Base-by-base conservation (phyloP, 2,888 invertebrate genomes). In the Ceraclea dissimilis region DNA sequence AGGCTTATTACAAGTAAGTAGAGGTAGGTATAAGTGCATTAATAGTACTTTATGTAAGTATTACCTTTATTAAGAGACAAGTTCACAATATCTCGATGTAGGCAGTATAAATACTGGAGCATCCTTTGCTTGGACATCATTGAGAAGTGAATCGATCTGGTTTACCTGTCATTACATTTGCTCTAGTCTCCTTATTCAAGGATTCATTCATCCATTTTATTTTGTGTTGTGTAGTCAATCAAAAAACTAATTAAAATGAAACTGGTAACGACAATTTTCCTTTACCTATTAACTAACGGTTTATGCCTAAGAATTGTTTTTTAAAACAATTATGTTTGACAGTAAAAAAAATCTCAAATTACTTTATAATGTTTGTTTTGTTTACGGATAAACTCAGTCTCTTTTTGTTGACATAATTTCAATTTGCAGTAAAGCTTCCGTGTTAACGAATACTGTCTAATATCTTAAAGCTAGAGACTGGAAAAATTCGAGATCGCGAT, bases 61-160 rank as follows among this genome's bases (percentile, higher is more conserved):
- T 59, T 55, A 54, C 48, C 51, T 39, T 53, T 57, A 49, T 56
- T 44, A 44, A 54, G 53, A 62, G 60, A 63, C 61, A 60, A 63
- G 61, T 60, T 57, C 54, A 60, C 61, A 57, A 55, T 60, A 62
- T 54, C 54, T 56, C 52, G 58, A 52, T 49, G 46, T 39, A 43
- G 18, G 44, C 51, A 56, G 60, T 63, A 63, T 63, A 63, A 63
- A 63, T 63, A 63, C 61, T 63, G 63, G 63, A 63, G 61, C 63
- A 63, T 60, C 57, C 56, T 61, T 61, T 59, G 33, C 22, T 49
- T 31, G 50, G 57, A 53, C 50, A 59, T 58, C 60, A 62, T 59
- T 62, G 57, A 57, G 57, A 44, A 51, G 47, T 33, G 55, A 49
- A 34, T 57, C 59, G 61, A 59, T 61, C 52, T 59, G 59, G 61